Conservation (phyloP, 2,888 invertebrate species). For the Cabera pusaria region DNA sequence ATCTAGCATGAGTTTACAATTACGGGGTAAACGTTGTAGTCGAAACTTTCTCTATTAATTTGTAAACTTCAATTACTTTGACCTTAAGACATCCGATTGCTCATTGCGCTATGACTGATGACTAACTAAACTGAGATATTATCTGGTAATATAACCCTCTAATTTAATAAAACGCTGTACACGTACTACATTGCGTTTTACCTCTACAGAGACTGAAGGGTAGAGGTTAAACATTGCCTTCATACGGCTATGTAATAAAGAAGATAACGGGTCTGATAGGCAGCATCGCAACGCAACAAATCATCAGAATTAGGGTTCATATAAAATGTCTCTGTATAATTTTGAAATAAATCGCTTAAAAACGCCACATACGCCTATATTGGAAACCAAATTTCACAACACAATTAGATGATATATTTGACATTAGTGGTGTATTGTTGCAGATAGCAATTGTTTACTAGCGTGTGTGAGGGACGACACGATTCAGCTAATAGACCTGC, state of each 20-base stretch:
- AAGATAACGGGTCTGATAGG: conserved; percentile 40
- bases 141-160: conserved; percentile 42
- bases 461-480: conserved; percentile 98
- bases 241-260: conserved; percentile 42
- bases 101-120: conserved; percentile 42
- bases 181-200: conserved; percentile 38
- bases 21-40: too few species aligned
- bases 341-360: too few species aligned
- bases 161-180: conserved; percentile 50
- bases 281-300: conserved; percentile 38
- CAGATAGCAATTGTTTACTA: conserved; percentile 95
- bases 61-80: conserved; percentile 38
- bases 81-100: conserved; percentile 43
- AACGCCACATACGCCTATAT: too few species aligned
- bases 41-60: conserved; percentile 10
- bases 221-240: conserved; percentile 51
- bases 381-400: conserved; percentile 22
- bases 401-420: conserved; percentile 25
- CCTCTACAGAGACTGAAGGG: conserved; percentile 41
- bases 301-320: conserved; percentile 38
- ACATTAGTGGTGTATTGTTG: conserved; percentile 48
- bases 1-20: too few species aligned
- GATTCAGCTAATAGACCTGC: conserved; percentile 95
- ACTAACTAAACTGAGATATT: conserved; percentile 44
- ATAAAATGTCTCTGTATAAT: conserved; percentile 47